Conservation (phyloP, 1,140 invertebrate genomes). For the Eumaeus atala region DNA sequence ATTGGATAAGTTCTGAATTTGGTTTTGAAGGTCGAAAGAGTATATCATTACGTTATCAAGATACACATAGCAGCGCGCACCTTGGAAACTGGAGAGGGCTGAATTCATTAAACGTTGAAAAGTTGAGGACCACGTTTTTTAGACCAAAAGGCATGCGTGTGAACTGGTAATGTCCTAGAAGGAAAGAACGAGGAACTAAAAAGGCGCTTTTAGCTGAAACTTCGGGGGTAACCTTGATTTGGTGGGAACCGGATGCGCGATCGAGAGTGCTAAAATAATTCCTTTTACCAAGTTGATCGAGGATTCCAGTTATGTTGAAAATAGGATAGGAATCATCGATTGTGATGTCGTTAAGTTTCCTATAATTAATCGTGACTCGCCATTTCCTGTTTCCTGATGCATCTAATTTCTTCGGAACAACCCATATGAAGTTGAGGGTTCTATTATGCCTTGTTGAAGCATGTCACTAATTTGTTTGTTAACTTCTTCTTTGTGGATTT, state of each 20-base stretch:
- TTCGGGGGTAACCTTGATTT: background rate
- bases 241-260: slow-evolving; percentile 13
- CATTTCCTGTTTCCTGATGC: slow-evolving; percentile 25
- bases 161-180: slow-evolving; percentile 50
- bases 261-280: slow-evolving; percentile 17
- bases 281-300: slow-evolving; percentile 16
- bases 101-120: slow-evolving; percentile 60
- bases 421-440: slow-evolving; percentile 17
- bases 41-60: slow-evolving; percentile 66
- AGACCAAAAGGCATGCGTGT: no score
- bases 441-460: slow-evolving; percentile 4
- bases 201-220: slow-evolving; percentile 37
- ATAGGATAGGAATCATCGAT: slow-evolving; percentile 17
- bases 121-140: slow-evolving; percentile 37
- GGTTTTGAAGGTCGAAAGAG: slow-evolving; percentile 40
- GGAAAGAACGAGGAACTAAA: slow-evolving; percentile 29
- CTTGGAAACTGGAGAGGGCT: slow-evolving; percentile 25
- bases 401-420: slow-evolving; percentile 50
- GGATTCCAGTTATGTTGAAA: slow-evolving; percentile 13
- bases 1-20: slow-evolving; percentile 39
- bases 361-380: slow-evolving; percentile 14
- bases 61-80: slow-evolving; percentile 41
- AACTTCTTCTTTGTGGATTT: no score
- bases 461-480: slow-evolving; percentile 44
- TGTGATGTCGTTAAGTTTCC: slow-evolving; percentile 15